Percentiles rank a stretch among this genome's conserved stretches.
Evolutionary conservation across 2,888 invertebrate genomes (phyloP).

Genomic region (Acheta domesticus): DNA sequence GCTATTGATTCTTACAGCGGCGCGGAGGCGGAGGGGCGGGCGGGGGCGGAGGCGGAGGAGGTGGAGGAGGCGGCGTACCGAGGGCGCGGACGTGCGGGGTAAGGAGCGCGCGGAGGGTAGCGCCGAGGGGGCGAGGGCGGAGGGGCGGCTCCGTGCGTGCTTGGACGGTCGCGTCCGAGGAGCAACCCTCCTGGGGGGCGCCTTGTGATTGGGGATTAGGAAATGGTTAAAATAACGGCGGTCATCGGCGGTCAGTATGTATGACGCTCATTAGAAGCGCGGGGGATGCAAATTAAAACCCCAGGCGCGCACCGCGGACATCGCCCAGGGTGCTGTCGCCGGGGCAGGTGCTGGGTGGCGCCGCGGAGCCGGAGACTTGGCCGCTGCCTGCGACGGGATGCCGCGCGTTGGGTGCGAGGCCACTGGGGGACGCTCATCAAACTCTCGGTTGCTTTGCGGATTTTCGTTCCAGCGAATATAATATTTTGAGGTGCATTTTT

Average conservation of each 20-base stretch:
- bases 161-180: not conserved
- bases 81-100: not conserved
- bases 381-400: too few species aligned
- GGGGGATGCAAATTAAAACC: not conserved
- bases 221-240: conserved; percentile 8
- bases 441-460: too few species aligned
- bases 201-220: conserved; percentile 18
- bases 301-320: not conserved
- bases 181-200: not conserved
- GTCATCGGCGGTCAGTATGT: not conserved
- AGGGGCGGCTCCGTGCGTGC: not conserved
- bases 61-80: not conserved
- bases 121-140: not conserved
- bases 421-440: too few species aligned
- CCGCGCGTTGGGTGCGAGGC: too few species aligned
- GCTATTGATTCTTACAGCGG: conserved; percentile 18
- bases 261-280: not conserved
- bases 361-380: too few species aligned
- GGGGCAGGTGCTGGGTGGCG: too few species aligned
- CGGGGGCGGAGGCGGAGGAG: not conserved
- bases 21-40: not conserved
- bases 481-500: too few species aligned
- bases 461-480: too few species aligned
- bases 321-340: too few species aligned
- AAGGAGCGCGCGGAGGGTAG: not conserved